Conservation (phyloP, 2,797 vertebrate genomes). For the Sciurus vulgaris region DNA sequence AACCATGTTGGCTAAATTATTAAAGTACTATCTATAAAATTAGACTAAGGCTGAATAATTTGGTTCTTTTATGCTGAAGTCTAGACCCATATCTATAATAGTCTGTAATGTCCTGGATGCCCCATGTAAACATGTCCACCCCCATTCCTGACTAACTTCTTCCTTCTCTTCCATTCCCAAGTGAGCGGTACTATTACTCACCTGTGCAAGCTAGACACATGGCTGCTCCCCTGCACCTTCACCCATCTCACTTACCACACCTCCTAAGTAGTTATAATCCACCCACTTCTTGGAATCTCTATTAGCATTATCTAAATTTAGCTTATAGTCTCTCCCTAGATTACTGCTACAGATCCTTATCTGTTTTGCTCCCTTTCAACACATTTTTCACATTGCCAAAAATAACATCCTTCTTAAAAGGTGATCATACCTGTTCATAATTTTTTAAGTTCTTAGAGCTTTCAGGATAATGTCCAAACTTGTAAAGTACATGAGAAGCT, state of each 20-base stretch:
- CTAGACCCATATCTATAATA: background rate
- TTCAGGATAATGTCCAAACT: slow-evolving; percentile 22
- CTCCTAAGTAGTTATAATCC: background rate
- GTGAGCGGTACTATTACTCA: background rate
- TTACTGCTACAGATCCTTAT: slow-evolving; percentile 2
- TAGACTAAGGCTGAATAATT: background rate
- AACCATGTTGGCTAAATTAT: background rate
- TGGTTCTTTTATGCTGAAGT: background rate
- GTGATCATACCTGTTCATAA: background rate
- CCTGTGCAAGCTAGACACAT: background rate
- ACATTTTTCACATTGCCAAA: slow-evolving; percentile 37
- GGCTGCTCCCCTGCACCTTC: background rate
- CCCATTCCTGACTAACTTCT: background rate
- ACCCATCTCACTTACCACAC: background rate
- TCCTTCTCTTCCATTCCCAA: background rate
- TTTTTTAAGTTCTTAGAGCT: slow-evolving; percentile 14
- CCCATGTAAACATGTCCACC: background rate
- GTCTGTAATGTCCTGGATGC: background rate
- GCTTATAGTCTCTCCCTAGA: background rate
- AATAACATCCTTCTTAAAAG: slow-evolving; percentile 48
- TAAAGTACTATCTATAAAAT: background rate
- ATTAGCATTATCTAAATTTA: slow-evolving; percentile 1
- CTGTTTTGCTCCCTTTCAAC: background rate
- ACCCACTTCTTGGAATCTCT: background rate
- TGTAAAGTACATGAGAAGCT: slow-evolving; percentile 11